A percentile compares a stretch with the other conserved stretches of the same genome.
Evolutionary conservation across 2,888 invertebrate genomes (phyloP).

Genomic region (Hirtodrosophila duncani): DNA sequence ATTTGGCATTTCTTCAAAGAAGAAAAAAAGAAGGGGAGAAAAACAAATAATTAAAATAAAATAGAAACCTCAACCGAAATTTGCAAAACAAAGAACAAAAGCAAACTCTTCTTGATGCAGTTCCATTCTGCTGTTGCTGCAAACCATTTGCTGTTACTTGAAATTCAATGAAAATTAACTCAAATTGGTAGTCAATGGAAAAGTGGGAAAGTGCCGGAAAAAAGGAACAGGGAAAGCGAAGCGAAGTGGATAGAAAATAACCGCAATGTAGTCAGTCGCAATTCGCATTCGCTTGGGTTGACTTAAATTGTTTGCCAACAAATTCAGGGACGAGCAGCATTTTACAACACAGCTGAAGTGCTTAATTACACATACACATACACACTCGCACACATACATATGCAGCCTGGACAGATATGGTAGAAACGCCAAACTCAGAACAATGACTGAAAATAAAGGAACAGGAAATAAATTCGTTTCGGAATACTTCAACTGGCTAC

Average conservation of each 20-base stretch:
- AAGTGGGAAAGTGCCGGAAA: conserved; percentile 8
- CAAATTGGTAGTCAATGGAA: conserved; percentile 53
- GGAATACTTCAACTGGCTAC: too few relatives aligned
- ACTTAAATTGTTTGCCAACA: conserved; percentile 68
- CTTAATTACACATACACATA: conserved; percentile 53
- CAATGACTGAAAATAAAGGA: neutral
- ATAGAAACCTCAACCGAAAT: too few relatives aligned
- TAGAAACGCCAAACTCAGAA: too few relatives aligned
- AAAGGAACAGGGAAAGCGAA: neutral
- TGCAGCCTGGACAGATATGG: too few relatives aligned
- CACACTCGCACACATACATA: neutral
- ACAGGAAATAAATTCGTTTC: conserved; percentile 20
- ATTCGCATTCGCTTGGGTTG: conserved; percentile 57
- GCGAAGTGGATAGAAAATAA: conserved; percentile 3
- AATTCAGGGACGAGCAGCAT: conserved; percentile 56
- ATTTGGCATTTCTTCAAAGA: too few relatives aligned
- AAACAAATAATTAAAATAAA: too few relatives aligned
- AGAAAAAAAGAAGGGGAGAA: too few relatives aligned
- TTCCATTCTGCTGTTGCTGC: too few relatives aligned
- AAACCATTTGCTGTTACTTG: too few relatives aligned
- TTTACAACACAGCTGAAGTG: conserved; percentile 70
- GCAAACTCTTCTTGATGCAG: too few relatives aligned
- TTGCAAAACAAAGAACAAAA: too few relatives aligned
- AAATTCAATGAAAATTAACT: conserved; percentile 40
- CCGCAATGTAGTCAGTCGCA: conserved; percentile 48